Base-by-base conservation (phyloP, 1,140 invertebrate genomes). In the Brachionus plicatilis region DNA sequence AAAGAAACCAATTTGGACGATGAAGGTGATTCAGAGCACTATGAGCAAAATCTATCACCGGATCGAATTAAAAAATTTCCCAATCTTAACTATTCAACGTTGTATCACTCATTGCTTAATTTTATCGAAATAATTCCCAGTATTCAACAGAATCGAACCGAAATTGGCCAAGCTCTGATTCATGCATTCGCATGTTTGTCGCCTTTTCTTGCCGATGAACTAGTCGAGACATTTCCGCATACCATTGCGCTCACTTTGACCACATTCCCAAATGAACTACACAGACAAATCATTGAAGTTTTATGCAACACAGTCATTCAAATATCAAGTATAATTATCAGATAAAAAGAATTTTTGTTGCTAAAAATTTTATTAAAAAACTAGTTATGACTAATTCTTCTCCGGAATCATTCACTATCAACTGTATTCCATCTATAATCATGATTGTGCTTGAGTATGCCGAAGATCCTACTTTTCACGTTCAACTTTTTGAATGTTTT, bases 361-460 rank as follows among this genome's bases (percentile, higher is more conserved):
- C 0, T 72, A 7, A 8, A 17, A 43, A 43, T n/a, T n/a, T 17
- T 4, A 47, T 47, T 24, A 27, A 47, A 27, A 45, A 45, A 43
- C 2, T 14, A 68, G 66, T 72, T 3, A 72, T 72, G 68, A 43
- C 68, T 4, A 72, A 72, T 20, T n/a, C 68, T 9, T 12, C 79
- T 6, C 27, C 45, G 3, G 60, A 83, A 7, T 83, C 94, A 86
- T 95, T 96, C 89, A 94, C 95, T 79, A 90, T 89, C 86, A 94
- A 96, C 87, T 97, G 96, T 7, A 93, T 97, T 7, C 94, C 96
- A 11, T 95, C 95, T 12, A 94, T 99, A 72, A 93, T 99, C 47
- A 98, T 98, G 94, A 94, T 98, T 92, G 94, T 99, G 14, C 94
- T 99, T 88, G 96, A 99, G 88, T 96, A 98, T 89, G 96, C 95